Base-by-base conservation (phyloP, 30 jellyfish, hydroid and myxozoan genomes). In the Turritopsis dohrnii region DNA sequence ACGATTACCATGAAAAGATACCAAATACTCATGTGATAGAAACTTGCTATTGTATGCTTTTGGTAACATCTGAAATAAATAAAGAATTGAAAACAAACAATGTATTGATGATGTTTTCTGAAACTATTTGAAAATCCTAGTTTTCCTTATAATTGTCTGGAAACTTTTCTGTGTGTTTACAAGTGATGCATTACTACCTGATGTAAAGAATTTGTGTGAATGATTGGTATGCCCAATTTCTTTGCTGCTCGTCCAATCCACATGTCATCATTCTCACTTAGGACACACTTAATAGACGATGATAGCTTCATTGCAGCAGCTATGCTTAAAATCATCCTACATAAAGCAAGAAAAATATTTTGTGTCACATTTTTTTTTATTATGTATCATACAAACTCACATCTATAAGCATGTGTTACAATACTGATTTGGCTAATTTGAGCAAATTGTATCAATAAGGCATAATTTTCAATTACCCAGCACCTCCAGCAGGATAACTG, bases 401-500 rank as follows among this genome's bases (percentile, higher is more conserved):
- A n/a, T n/a, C n/a, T n/a, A n/a, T n/a, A n/a, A n/a, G n/a, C n/a
- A n/a, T n/a, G n/a, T n/a, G n/a, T n/a, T n/a, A n/a, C n/a, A n/a
- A n/a, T n/a, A n/a, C n/a, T n/a, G n/a, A n/a, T n/a, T n/a, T n/a
- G n/a, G n/a, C n/a, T n/a, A n/a, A n/a, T n/a, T n/a, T n/a, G n/a
- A n/a, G n/a, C n/a, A n/a, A n/a, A n/a, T n/a, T n/a, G n/a, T n/a
- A n/a, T n/a, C n/a, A n/a, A n/a, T n/a, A n/a, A n/a, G n/a, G n/a
- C n/a, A n/a, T n/a, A n/a, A n/a, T n/a, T n/a, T n/a, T n/a, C n/a
- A 41, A 5, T 0, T 79, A 93, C 98, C 98, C 98, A 75, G 96
- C 96, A 26, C 98, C 98, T 8, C 98, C 98, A 1, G 98, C 89
- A 52, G 94, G 95, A 83, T 93, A 93, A 19, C 86, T 95, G 75